These are phyloP conservation scores for Steinernema khuongi DNA, from an alignment of 1,140 invertebrate species.

Conservation along the genomic window DNA sequence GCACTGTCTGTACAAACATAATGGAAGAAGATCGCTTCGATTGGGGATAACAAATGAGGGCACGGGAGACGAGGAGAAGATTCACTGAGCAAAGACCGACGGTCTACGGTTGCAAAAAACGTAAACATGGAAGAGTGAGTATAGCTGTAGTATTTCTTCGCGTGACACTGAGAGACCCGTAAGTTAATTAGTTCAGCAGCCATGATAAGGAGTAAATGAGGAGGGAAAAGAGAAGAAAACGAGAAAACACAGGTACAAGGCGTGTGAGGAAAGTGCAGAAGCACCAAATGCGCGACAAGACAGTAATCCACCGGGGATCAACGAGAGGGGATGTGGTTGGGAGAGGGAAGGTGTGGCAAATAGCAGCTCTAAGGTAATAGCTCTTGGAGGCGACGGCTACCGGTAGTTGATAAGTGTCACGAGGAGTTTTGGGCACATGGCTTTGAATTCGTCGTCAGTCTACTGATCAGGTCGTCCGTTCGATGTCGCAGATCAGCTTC, in stretches of 20 bases:
- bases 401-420: neutral
- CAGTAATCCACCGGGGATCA: slow-evolving; percentile 10
- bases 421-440: neutral
- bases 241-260: neutral
- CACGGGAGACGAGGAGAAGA: neutral
- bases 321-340: neutral
- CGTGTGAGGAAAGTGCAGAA: neutral
- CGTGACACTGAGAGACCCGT: slow-evolving; percentile 7
- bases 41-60: neutral
- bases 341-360: neutral
- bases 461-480: slow-evolving; percentile 4
- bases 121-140: neutral
- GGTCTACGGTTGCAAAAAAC: neutral
- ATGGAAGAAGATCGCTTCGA: neutral
- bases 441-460: neutral
- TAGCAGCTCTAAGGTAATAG: neutral
- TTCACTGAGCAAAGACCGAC: neutral
- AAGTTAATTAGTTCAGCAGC: neutral
- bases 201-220: neutral
- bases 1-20: neutral
- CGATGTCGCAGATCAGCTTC: neutral
- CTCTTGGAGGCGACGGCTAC: neutral
- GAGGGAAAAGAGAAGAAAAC: neutral
- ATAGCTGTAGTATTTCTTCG: neutral
- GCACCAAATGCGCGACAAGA: neutral